Evolutionary conservation across 2,797 vertebrate genomes (phyloP), one percentile per base, ranked within the genome.

Genomic region (Oryzias sinensis): DNA sequence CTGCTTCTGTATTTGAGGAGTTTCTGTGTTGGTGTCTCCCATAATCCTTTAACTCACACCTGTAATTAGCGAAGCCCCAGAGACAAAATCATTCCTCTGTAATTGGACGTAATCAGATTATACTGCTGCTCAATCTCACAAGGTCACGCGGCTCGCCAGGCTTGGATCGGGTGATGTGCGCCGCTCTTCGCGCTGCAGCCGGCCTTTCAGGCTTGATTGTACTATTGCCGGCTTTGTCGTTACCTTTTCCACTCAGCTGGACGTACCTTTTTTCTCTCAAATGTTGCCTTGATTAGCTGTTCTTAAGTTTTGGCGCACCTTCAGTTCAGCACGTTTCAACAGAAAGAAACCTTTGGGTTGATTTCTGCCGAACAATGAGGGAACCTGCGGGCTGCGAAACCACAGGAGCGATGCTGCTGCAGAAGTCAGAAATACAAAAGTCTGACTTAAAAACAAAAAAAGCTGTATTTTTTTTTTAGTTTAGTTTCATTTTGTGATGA

Each of bases 271-370:
- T 74, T 70, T 69, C 55, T 59, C 63, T 53, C 29, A 60, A 74
- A 49, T 29, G 47, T 50, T 65, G 46, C 64, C 74, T 80, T 80
- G 80, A 87, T 87, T 77, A 79, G 73, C 45, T 24, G 60, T 44
- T 59, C 46, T 53, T 9, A 43, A 46, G 43, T 37, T 44, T 16
- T 5, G 49, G 49, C 42, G 52, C 41, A 20, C 59, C 50, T 49
- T 16, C 27, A 13, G 13, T 45, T n/a, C 13, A 5, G 4, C 20
- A 22, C 1, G 20, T 24, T 14, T 24, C 22, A 20, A 13, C 20
- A 47, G 11, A 11, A 20, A 49, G 9, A 41, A 5, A n/a, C 40
- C 9, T 54, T 11, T 47, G 3, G 29, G 37, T 6, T 53, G 52
- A 58, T 16, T 40, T 37, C 49, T 29, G 47, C 20, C 1, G 37